Evolutionary conservation across 2,888 invertebrate species (phyloP), one percentile per base, ranked within the genome.

Genomic region (Eilema griseolum): DNA sequence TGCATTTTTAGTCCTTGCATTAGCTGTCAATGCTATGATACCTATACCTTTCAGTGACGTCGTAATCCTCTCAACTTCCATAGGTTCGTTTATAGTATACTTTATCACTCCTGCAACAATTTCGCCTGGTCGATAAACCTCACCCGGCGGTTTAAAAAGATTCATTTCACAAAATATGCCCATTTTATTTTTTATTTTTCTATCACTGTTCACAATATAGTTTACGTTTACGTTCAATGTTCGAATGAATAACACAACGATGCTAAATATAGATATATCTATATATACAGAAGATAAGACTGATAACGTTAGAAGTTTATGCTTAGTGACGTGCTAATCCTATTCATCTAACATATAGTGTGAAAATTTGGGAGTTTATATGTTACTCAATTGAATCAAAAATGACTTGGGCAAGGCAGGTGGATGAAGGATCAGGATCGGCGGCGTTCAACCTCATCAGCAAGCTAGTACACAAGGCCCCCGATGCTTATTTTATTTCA

Each of bases 151-250:
- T 69, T 87, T 85, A 16, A 68, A 76, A 23, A 88, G 71, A 66
- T 82, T 82, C 12, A 86, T 85, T 77, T 85, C 78, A 74, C 85
- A 86, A 70, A 75, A 65, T n/a, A 86, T 79, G 28, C 85, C 85
- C 85, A 86, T 86, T 60, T 71, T 71, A 12, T 24, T 56, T 52
- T 28, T 31, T 23, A 31, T 0, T 61, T 61, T 3, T 31, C 16
- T 61, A n/a, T 31, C 16, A 31, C 31, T 61, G 7, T 61, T 59
- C 59, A 59, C 16, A 14, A 26, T 20, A 0, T 52, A n/a, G n/a
- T 52, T 3, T 52, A 10, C 52, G 8, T 52, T 52, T 52, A n/a
- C 2, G n/a, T n/a, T n/a, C n/a, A n/a, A 10, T 10, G 52, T n/a
- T 52, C 7, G n/a, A 52, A 52, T 52, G 52, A 52, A n/a, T n/a